Conservation (phyloP, 1,140 invertebrate genomes). For the Drosophila elegans region DNA sequence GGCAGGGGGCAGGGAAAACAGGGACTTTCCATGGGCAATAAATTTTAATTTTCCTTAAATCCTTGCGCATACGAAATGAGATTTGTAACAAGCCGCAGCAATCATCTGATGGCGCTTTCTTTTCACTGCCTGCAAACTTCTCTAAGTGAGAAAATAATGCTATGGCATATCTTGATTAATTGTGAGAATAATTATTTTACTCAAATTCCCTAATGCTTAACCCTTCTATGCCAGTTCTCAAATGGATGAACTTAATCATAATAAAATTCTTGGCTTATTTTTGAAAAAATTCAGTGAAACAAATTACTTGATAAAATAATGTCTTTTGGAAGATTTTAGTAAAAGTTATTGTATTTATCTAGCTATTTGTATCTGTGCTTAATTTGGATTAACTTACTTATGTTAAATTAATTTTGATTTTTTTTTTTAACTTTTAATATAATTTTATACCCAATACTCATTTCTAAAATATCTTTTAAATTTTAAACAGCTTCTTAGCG, state of each 20-base stretch:
- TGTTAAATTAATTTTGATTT: too few species aligned
- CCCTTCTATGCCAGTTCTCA: constrained; percentile 4
- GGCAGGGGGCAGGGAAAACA: background rate
- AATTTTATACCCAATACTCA: too few species aligned
- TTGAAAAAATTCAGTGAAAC: too few species aligned
- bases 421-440: too few species aligned
- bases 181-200: constrained; percentile 24
- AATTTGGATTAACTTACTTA: too few species aligned
- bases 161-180: constrained; percentile 29
- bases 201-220: constrained; percentile 3
- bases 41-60: constrained; percentile 73
- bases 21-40: constrained; percentile 68
- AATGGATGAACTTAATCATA: background rate
- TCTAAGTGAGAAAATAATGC: constrained; percentile 20
- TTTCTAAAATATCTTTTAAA: too few species aligned
- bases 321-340: too few species aligned
- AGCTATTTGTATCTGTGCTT: too few species aligned
- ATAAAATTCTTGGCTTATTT: too few species aligned
- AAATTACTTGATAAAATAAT: too few species aligned
- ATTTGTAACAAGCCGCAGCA: constrained; percentile 55
- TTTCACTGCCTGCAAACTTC: constrained; percentile 27
- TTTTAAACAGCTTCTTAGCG: too few species aligned
- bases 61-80: constrained; percentile 64
- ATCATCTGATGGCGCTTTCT: constrained; percentile 25
- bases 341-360: too few species aligned